A percentile compares a stretch with the other conserved stretches of the same genome.
Conservation (phyloP, 2,797 vertebrate species). For the Taenioides sp. region DNA sequence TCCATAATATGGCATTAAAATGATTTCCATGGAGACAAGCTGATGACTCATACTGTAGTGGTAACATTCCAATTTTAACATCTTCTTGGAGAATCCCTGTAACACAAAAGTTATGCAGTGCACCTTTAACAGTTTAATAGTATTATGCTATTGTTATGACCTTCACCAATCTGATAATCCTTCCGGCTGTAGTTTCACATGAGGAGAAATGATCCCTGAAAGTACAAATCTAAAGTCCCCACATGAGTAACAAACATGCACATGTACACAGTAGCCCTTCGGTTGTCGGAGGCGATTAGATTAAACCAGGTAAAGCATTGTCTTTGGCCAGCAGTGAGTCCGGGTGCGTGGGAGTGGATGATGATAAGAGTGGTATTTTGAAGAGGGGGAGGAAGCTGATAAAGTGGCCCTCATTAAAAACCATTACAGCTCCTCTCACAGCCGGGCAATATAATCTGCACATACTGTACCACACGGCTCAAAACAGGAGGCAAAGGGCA, state of each 20-base stretch:
- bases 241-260: background rate
- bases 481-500: constrained; percentile 50
- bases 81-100: no score
- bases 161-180: no score
- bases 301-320: constrained; percentile 46
- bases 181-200: background rate
- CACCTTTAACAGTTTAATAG: no score
- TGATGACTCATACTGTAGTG: no score
- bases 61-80: no score
- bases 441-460: constrained; percentile 62
- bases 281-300: constrained; percentile 62
- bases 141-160: no score
- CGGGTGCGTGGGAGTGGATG: constrained; percentile 67
- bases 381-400: constrained; percentile 74
- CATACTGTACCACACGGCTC: constrained; percentile 50
- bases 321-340: constrained; percentile 58
- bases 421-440: constrained; percentile 66
- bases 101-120: no score
- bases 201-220: no score
- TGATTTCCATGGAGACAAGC: no score
- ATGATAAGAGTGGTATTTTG: constrained; percentile 78
- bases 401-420: constrained; percentile 77
- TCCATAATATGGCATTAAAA: no score
- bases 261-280: constrained; percentile 52
- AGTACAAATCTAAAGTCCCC: background rate